Evolutionary conservation across 1,140 invertebrate species (phyloP).

Genomic region (Tyrophagus putrescentiae): DNA sequence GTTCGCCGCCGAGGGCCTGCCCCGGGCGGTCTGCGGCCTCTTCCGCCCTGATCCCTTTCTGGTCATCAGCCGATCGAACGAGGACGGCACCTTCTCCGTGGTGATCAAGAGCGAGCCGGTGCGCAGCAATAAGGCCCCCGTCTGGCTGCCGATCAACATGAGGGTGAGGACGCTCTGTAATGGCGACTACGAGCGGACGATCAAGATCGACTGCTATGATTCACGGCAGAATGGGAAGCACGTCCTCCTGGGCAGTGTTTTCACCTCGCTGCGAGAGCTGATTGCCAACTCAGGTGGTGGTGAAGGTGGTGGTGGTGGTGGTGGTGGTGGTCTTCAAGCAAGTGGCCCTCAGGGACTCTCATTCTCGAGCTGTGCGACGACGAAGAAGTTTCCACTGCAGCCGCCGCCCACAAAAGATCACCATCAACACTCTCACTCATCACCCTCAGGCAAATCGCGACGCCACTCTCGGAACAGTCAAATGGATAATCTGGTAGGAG

Average conservation of each 20-base stretch:
- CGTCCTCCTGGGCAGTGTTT: constrained; percentile 17
- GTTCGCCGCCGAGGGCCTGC: constrained; percentile 35
- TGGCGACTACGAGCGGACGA: constrained; percentile 43
- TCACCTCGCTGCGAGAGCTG: constrained; percentile 20
- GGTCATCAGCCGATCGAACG: constrained; percentile 24
- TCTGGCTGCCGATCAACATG: constrained; percentile 43
- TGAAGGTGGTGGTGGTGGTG: too few species aligned
- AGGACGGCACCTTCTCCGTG: constrained; percentile 33
- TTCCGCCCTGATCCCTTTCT: constrained; percentile 44
- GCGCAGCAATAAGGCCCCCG: constrained; percentile 41
- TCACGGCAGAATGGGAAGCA: constrained; percentile 18
- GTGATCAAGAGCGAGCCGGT: constrained; percentile 43
- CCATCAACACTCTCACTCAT: not conserved
- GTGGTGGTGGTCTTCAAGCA: too few species aligned
- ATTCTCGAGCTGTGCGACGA: too few species aligned
- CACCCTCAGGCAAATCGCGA: too few species aligned
- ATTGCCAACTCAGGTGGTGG: too few species aligned
- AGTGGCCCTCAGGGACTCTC: too few species aligned
- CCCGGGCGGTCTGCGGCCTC: constrained; percentile 42
- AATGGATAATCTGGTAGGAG: too few species aligned
- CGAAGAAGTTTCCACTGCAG: not conserved
- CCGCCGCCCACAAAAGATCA: not conserved
- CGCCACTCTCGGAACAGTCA: too few species aligned
- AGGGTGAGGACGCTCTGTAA: constrained; percentile 42
- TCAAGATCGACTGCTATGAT: constrained; percentile 27